These are phyloP conservation scores for Xylota sylvarum DNA, from an alignment of 2,888 invertebrate species.

Conservation along the genomic window DNA sequence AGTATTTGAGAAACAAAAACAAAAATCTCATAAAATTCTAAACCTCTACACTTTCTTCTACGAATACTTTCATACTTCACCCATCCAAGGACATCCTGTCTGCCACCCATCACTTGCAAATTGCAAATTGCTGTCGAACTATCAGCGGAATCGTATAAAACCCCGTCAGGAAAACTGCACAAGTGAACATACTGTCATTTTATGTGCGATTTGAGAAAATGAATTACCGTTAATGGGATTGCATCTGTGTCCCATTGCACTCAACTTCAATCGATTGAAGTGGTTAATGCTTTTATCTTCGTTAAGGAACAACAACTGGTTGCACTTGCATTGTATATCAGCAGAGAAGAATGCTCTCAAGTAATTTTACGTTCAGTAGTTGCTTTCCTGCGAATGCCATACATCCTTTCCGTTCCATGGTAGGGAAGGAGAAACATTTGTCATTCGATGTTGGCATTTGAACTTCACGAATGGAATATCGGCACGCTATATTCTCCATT, in stretches of 20 bases:
- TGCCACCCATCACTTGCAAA: neutral
- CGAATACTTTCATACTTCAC: neutral
- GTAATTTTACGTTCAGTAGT: neutral
- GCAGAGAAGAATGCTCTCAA: constrained; percentile 16
- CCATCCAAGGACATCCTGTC: neutral
- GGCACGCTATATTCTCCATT: neutral
- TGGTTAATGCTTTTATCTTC: constrained; percentile 43
- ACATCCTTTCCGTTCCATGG: neutral
- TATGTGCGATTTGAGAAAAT: constrained; percentile 45
- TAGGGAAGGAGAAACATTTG: neutral
- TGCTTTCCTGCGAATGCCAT: neutral
- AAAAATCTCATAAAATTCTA: neutral
- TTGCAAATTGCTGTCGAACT: constrained; percentile 18
- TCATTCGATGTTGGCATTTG: constrained; percentile 2
- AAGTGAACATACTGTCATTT: constrained; percentile 10
- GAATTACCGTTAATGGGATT: constrained; percentile 56
- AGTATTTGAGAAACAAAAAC: too few species aligned
- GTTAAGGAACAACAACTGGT: constrained; percentile 2
- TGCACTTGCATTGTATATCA: neutral
- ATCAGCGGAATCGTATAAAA: constrained; percentile 2
- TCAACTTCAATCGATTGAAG: constrained; percentile 28
- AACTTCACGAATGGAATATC: neutral
- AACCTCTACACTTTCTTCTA: neutral
- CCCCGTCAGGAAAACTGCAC: constrained; percentile 10
- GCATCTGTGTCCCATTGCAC: constrained; percentile 38